These are phyloP conservation scores for Pyrgilauda ruficollis DNA, from an alignment of 2,113 vertebrate genomes.

Conservation along the genomic window DNA sequence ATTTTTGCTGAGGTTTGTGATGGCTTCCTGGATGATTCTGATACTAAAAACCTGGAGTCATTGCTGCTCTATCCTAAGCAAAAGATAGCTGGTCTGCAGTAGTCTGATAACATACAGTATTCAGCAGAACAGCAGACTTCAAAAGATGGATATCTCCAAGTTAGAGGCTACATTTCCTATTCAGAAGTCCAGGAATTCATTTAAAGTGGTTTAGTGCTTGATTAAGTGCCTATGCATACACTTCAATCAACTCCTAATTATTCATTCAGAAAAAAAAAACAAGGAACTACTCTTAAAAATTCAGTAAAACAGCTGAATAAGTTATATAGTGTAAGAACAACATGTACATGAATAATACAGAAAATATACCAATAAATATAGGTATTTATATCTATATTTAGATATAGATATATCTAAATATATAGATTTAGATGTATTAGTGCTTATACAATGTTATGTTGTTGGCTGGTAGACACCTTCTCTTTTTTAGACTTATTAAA, in stretches of 20 bases:
- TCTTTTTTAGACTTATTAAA: neutral
- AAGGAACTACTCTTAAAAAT: neutral
- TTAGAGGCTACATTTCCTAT: neutral
- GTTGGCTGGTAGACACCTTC: neutral
- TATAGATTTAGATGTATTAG: neutral
- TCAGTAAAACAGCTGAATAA: neutral
- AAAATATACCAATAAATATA: neutral
- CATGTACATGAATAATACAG: neutral
- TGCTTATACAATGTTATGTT: neutral
- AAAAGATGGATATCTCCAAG: neutral
- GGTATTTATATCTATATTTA: too few relatives aligned
- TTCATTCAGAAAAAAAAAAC: neutral
- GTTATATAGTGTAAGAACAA: neutral
- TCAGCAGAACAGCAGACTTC: neutral
- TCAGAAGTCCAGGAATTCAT: neutral
- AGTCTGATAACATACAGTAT: neutral
- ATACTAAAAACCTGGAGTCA: neutral
- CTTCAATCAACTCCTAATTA: neutral
- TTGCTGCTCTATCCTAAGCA: neutral
- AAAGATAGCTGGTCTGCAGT: neutral
- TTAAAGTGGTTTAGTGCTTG: neutral
- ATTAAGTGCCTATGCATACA: neutral
- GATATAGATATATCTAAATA: too few relatives aligned
- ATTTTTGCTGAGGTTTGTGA: neutral
- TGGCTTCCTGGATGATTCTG: neutral